These are phyloP conservation scores for Alethe diademata DNA, from an alignment of 2,113 vertebrate genomes.

Conservation along the genomic window DNA sequence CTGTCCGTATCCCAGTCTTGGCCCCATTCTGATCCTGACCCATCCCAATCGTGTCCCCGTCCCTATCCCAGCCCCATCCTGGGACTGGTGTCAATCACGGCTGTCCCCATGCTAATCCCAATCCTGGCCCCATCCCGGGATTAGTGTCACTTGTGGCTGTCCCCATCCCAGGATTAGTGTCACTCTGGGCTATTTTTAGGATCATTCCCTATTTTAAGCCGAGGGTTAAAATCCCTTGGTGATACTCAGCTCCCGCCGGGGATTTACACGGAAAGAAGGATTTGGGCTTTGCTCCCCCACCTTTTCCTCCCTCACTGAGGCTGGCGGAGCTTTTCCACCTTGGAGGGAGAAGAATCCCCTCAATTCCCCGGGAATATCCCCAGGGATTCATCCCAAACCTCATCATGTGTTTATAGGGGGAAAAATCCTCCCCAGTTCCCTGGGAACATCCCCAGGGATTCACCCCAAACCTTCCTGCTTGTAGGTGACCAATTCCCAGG, in stretches of 20 bases:
- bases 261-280: neutral
- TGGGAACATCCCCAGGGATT: neutral
- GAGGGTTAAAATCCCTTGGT: neutral
- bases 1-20: neutral
- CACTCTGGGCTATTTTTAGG: neutral
- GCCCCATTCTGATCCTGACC: no score
- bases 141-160: neutral
- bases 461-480: neutral
- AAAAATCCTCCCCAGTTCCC: neutral
- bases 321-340: neutral
- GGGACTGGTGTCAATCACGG: fast-evolving
- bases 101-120: neutral
- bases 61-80: neutral
- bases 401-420: neutral
- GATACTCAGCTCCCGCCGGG: fast-evolving
- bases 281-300: neutral
- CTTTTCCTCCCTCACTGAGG: fast-evolving
- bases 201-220: neutral
- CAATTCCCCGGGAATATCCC: neutral
- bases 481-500: neutral
- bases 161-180: neutral
- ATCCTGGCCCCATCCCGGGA: fast-evolving
- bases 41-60: no score
- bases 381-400: neutral
- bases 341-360: neutral